A percentile compares a stretch with the other conserved stretches of the same genome.
phyloP scores from a whole-genome alignment of 2,113 vertebrate genomes.

The Crotalus helleri region DNA sequence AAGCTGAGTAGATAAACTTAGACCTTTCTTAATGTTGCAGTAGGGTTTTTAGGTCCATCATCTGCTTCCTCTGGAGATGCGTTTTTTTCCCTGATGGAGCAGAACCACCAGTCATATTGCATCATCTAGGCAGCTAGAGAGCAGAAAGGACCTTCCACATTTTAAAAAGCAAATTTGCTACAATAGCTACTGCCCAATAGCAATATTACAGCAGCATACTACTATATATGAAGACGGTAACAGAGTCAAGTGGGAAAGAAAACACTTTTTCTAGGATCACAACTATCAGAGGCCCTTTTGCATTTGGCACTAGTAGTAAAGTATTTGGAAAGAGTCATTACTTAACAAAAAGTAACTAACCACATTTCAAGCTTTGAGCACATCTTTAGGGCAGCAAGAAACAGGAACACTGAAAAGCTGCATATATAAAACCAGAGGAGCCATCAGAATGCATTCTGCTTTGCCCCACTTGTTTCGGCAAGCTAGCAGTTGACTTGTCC shows the following conservation, averaged over 20 bases:
- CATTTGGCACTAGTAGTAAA: not conserved
- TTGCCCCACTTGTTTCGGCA: not conserved
- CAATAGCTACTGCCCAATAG: not conserved
- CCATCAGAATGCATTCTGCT: not conserved
- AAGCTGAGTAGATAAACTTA: not conserved
- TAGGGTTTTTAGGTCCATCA: not conserved
- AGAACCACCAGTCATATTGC: not conserved
- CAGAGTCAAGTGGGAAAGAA: not conserved
- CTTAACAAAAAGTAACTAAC: not conserved
- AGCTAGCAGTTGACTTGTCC: not conserved
- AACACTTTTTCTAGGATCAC: not conserved
- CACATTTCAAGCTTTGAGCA: not conserved
- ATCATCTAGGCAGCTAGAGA: not conserved
- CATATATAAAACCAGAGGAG: not conserved
- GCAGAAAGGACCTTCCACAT: not conserved
- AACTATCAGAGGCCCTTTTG: not conserved
- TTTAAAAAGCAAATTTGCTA: not conserved
- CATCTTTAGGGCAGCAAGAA: not conserved
- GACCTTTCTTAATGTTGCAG: not conserved
- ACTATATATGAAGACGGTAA: not conserved
- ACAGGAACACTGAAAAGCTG: not conserved
- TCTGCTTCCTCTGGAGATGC: not conserved
- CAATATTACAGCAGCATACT: not conserved
- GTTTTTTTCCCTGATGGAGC: not conserved
- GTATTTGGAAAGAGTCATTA: not conserved